A percentile compares a stretch with the other conserved stretches of the same genome.
These are phyloP conservation scores for Megaceryle torquata DNA, from an alignment of 2,113 vertebrate genomes.

Conservation along the genomic window DNA sequence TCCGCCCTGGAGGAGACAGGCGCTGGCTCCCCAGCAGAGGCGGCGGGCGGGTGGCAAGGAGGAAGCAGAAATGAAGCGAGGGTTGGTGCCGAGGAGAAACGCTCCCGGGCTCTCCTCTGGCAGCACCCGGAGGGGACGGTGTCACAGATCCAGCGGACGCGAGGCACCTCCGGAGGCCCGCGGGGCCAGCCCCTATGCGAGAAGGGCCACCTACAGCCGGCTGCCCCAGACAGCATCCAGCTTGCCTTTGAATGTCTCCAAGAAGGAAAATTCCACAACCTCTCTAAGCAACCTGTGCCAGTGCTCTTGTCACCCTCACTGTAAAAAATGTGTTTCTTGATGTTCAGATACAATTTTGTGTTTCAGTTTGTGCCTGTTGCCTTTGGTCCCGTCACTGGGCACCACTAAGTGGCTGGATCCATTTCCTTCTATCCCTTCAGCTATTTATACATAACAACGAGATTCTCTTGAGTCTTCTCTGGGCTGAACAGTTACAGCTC, in stretches of 20 bases:
- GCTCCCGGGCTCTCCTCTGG: no score
- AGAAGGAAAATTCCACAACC: neutral
- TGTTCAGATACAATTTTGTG: neutral
- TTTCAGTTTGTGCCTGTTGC: neutral
- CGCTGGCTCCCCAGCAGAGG: neutral
- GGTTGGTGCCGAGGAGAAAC: no score
- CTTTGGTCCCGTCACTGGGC: neutral
- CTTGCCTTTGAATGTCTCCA: no score
- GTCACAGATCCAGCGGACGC: neutral
- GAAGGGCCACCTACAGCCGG: neutral
- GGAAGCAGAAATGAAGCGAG: neutral
- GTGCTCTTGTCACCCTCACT: neutral
- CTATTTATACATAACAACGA: neutral
- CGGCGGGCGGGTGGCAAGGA: neutral
- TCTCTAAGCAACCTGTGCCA: neutral
- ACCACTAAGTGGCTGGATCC: neutral
- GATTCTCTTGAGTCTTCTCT: neutral
- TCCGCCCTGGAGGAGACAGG: accelerated
- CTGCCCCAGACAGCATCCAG: accelerated
- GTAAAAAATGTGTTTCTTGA: neutral
- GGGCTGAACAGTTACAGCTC: neutral
- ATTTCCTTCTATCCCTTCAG: neutral
- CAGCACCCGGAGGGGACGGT: neutral
- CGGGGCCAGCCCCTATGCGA: neutral
- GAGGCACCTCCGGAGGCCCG: no score